These are phyloP conservation scores for Morelia viridis DNA, from an alignment of 2,797 vertebrate genomes.

Conservation along the genomic window DNA sequence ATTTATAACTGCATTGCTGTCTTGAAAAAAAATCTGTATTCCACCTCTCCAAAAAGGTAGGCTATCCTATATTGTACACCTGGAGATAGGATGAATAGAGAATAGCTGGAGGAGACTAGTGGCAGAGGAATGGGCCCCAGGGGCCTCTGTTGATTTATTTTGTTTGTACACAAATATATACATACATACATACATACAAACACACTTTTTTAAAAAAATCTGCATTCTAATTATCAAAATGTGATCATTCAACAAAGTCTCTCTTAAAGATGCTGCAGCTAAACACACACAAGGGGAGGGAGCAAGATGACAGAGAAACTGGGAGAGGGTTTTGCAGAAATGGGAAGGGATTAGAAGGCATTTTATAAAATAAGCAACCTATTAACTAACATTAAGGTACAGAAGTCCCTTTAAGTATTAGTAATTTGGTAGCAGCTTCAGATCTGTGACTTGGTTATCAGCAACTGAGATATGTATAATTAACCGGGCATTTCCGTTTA, in stretches of 20 bases:
- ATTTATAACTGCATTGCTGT: slow-evolving; percentile 37
- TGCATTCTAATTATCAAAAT: slow-evolving; percentile 62
- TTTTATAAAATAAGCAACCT: slow-evolving; percentile 43
- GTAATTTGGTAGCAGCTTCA: slow-evolving; percentile 42
- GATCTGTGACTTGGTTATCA: slow-evolving; percentile 50
- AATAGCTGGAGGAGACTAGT: slow-evolving; percentile 69
- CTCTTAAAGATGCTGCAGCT: slow-evolving; percentile 46
- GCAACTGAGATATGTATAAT: slow-evolving; percentile 21
- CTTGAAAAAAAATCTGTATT: slow-evolving; percentile 48
- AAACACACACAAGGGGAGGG: slow-evolving; percentile 62
- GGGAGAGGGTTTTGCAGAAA: background rate
- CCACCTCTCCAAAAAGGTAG: slow-evolving; percentile 39
- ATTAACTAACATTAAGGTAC: slow-evolving; percentile 34
- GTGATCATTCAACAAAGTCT: slow-evolving; percentile 59
- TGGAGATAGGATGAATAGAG: slow-evolving; percentile 61
- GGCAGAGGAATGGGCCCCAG: slow-evolving; percentile 66
- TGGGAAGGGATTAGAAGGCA: slow-evolving; percentile 12
- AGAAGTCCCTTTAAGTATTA: slow-evolving; percentile 41
- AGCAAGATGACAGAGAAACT: background rate
- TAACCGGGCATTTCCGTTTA: background rate
- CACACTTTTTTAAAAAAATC: slow-evolving; percentile 56
- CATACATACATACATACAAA: no score
- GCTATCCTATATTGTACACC: slow-evolving; percentile 57
- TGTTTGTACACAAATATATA: slow-evolving; percentile 61
- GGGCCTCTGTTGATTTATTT: slow-evolving; percentile 62